A percentile compares a stretch with the other conserved stretches of the same genome.
Conservation (phyloP, 2,113 vertebrate species). For the Oreochromis aureus region DNA sequence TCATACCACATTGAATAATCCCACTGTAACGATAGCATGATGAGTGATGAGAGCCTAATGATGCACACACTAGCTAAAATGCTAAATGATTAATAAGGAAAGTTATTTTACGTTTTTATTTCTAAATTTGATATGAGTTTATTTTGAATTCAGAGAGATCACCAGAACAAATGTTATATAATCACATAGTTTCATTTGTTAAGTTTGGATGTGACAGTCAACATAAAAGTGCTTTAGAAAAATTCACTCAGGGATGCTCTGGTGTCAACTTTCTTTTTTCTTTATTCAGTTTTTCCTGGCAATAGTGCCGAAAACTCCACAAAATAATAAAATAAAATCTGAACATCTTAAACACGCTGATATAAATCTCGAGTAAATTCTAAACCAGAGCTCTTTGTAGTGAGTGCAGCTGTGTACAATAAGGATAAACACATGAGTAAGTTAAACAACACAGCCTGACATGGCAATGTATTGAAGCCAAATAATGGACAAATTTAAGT, state of each 20-base stretch:
- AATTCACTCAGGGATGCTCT: neutral
- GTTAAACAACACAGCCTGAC: neutral
- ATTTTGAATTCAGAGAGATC: neutral
- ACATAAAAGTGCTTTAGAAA: neutral
- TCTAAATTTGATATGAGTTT: neutral
- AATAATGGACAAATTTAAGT: conserved; percentile 18
- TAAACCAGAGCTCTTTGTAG: neutral
- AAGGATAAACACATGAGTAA: neutral
- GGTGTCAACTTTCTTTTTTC: neutral
- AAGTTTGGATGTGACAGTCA: neutral
- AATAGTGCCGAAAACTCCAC: neutral
- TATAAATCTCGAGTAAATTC: neutral
- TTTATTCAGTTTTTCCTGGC: neutral
- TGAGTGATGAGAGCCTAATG: neutral
- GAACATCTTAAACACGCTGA: neutral
- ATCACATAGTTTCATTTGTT: neutral
- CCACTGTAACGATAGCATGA: neutral
- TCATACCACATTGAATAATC: neutral
- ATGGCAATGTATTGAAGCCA: conserved; percentile 7
- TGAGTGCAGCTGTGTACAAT: neutral
- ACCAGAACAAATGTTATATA: neutral
- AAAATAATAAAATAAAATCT: neutral
- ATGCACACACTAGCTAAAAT: neutral
- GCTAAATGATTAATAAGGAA: neutral
- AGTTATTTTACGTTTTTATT: neutral